Percentiles rank a stretch among this genome's conserved stretches.
These are phyloP conservation scores for Megamerina dolium DNA, from an alignment of 2,888 invertebrate species.

Conservation along the genomic window DNA sequence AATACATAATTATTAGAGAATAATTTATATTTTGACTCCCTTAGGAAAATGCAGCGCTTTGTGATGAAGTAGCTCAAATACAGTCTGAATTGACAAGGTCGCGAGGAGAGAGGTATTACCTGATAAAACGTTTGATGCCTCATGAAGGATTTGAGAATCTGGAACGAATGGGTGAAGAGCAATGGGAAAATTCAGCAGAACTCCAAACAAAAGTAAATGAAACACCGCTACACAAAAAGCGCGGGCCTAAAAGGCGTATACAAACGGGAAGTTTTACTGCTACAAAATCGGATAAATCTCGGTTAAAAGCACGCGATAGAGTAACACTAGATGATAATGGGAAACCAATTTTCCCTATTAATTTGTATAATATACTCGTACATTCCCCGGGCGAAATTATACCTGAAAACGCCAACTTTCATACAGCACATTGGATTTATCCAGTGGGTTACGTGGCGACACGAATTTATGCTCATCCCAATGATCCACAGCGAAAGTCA, in stretches of 20 bases:
- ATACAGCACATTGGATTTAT: conserved; percentile 65
- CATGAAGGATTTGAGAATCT: conserved; percentile 52
- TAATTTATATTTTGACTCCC: no score
- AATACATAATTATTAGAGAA: no score
- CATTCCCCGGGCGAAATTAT: conserved; percentile 73
- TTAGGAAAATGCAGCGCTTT: conserved; percentile 82
- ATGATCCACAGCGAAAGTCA: conserved; percentile 63
- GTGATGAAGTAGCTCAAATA: conserved; percentile 80
- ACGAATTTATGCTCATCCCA: conserved; percentile 65
- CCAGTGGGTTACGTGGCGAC: conserved; percentile 73
- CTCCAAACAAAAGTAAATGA: no score
- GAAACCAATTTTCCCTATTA: conserved; percentile 66
- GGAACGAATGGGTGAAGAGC: conserved; percentile 9
- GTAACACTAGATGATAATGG: conserved; percentile 53
- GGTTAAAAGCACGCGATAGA: conserved; percentile 19
- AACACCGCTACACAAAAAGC: conserved; percentile 28
- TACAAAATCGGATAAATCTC: conserved; percentile 13
- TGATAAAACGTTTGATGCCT: conserved; percentile 69
- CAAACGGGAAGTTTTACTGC: conserved; percentile 7
- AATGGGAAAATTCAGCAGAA: no score
- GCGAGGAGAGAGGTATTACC: conserved; percentile 76
- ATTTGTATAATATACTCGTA: conserved; percentile 57
- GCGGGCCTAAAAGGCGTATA: conserved; percentile 36
- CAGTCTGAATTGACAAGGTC: conserved; percentile 75
- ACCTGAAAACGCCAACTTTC: conserved; percentile 61